These are phyloP conservation scores for Drosophila lowei DNA, from an alignment of 1,140 invertebrate genomes.

Conservation along the genomic window DNA sequence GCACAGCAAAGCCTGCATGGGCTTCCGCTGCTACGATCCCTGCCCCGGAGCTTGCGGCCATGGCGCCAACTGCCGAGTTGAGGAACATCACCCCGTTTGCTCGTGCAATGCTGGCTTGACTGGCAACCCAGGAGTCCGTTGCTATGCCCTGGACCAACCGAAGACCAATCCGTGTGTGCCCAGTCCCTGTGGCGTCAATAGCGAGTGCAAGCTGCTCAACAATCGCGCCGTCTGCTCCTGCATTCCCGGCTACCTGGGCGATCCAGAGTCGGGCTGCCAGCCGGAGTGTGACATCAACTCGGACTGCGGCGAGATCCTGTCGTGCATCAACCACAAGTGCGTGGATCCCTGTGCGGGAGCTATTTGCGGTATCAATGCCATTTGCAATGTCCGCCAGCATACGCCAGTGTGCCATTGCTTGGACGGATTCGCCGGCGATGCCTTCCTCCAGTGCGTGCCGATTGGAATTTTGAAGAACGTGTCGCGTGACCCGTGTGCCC, in stretches of 20 bases:
- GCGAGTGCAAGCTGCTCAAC: constrained; percentile 88
- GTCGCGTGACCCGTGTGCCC: constrained; percentile 87
- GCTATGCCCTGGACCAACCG: constrained; percentile 84
- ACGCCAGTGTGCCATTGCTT: constrained; percentile 90
- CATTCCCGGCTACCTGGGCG: constrained; percentile 88
- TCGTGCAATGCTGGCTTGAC: constrained; percentile 87
- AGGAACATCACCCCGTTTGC: constrained; percentile 91
- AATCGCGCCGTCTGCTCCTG: constrained; percentile 90
- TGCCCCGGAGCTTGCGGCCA: constrained; percentile 92
- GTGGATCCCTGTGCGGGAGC: constrained; percentile 89
- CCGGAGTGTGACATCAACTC: constrained; percentile 91
- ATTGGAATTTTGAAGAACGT: constrained; percentile 85
- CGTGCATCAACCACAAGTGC: constrained; percentile 91
- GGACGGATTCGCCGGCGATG: constrained; percentile 90
- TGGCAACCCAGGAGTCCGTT: constrained; percentile 90
- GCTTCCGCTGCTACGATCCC: constrained; percentile 90
- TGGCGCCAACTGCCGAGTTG: constrained; percentile 88
- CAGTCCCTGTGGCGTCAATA: constrained; percentile 91
- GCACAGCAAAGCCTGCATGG: constrained; percentile 89
- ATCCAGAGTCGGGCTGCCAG: constrained; percentile 89
- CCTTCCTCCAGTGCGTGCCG: constrained; percentile 89
- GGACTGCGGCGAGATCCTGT: constrained; percentile 88
- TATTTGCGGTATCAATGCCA: constrained; percentile 90
- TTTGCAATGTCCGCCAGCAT: constrained; percentile 90
- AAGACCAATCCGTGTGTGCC: constrained; percentile 88